These are phyloP conservation scores for Virgularia gustaviana DNA, from an alignment of 92 coral and sea anemone species.

Conservation along the genomic window DNA sequence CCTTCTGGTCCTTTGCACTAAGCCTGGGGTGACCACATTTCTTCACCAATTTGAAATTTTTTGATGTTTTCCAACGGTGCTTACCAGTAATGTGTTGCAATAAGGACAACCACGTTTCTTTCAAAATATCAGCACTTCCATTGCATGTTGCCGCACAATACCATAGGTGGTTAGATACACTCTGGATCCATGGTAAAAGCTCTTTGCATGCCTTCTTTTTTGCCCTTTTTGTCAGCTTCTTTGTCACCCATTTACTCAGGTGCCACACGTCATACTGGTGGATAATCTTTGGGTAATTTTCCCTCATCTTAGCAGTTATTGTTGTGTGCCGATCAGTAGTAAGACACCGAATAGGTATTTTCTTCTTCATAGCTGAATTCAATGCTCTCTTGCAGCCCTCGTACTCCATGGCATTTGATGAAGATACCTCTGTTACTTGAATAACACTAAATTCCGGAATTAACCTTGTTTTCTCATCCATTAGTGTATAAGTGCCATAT, in stretches of 20 bases:
- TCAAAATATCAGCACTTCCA: constrained; percentile 45
- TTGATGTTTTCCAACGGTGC: constrained; percentile 6
- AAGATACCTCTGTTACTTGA: neutral
- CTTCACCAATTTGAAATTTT: neutral
- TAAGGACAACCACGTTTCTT: constrained; percentile 55
- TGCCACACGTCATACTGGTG: constrained; percentile 68
- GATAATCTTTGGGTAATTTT: constrained; percentile 25
- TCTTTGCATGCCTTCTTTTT: constrained; percentile 43
- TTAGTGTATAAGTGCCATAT: neutral
- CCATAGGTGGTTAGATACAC: constrained; percentile 58
- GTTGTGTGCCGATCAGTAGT: neutral
- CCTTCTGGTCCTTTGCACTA: constrained; percentile 19
- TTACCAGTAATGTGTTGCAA: constrained; percentile 31
- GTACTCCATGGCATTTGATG: constrained; percentile 4
- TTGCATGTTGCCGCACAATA: constrained; percentile 58
- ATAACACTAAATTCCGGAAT: neutral
- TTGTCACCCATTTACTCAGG: constrained; percentile 47
- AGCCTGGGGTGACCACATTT: constrained; percentile 49
- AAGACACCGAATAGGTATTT: constrained; percentile 47
- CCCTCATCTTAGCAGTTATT: constrained; percentile 48
- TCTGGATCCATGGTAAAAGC: constrained; percentile 49
- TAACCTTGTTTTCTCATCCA: neutral
- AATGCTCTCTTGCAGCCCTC: constrained; percentile 34
- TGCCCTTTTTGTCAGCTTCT: constrained; percentile 48
- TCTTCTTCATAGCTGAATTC: constrained; percentile 9